Evolutionary conservation across 2,888 invertebrate genomes (phyloP).

Genomic region (Nasonovia ribisnigri): DNA sequence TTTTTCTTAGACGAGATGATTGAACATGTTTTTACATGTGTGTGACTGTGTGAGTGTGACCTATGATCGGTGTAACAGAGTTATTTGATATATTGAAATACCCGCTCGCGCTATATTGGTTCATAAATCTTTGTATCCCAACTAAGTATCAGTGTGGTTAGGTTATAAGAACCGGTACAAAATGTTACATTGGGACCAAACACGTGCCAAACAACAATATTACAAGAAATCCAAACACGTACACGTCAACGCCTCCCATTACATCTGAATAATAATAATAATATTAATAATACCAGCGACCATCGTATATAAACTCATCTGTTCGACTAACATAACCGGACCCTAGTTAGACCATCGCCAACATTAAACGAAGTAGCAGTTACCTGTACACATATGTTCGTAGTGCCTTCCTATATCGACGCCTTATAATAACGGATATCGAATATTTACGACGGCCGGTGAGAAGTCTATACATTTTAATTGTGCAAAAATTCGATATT

Average conservation of each 20-base stretch:
- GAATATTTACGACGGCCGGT: neutral
- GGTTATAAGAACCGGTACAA: neutral
- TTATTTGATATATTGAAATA: conserved; percentile 3
- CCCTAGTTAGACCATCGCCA: neutral
- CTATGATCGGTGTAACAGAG: neutral
- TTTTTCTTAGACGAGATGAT: neutral
- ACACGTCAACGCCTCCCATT: conserved; percentile 32
- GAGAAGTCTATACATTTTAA: neutral
- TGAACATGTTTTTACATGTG: neutral
- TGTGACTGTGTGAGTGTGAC: conserved; percentile 10
- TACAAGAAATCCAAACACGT: conserved; percentile 27
- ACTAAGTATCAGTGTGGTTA: conserved; percentile 24
- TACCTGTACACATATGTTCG: neutral
- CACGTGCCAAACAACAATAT: conserved; percentile 29
- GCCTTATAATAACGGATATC: neutral
- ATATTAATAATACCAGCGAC: neutral
- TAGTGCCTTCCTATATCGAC: no score
- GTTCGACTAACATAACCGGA: neutral
- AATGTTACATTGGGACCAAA: neutral
- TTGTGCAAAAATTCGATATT: neutral
- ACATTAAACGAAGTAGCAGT: neutral
- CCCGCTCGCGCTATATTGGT: neutral
- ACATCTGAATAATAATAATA: conserved; percentile 16
- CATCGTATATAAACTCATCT: neutral
- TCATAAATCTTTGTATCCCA: conserved; percentile 12